Conservation (phyloP, 2,797 vertebrate genomes). For the Ctenopoma kingsleyae region DNA sequence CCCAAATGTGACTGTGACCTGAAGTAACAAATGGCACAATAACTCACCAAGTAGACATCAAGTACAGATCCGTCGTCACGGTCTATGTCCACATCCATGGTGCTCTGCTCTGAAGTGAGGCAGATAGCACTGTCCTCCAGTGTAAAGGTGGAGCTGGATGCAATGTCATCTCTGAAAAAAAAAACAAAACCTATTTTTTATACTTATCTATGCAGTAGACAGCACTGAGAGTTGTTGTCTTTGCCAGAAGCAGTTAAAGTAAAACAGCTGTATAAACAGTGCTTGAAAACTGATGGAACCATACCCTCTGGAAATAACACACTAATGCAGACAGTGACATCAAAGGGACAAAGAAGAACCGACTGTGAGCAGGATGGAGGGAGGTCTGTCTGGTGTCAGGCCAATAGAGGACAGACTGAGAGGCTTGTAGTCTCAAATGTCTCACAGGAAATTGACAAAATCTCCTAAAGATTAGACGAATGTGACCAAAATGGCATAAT, state of each 20-base stretch:
- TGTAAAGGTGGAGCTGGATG: conserved; percentile 93
- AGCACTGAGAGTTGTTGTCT: conserved; percentile 8
- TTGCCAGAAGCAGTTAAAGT: conserved; percentile 7
- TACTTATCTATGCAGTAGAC: conserved; percentile 1
- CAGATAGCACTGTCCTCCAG: conserved; percentile 96
- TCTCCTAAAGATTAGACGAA: conserved; percentile 1
- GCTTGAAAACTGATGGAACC: neutral
- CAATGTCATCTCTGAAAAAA: conserved; percentile 87
- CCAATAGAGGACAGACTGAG: neutral
- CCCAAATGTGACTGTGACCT: neutral
- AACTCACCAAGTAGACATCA: conserved; percentile 95
- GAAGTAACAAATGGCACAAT: neutral
- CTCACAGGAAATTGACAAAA: conserved; percentile 39
- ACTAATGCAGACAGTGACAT: conserved; percentile 10
- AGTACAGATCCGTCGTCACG: conserved; percentile 94
- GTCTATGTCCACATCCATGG: conserved; percentile 91
- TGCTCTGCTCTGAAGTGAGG: conserved; percentile 92
- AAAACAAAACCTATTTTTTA: neutral
- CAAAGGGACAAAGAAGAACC: conserved; percentile 9
- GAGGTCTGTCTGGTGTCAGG: conserved; percentile 1
- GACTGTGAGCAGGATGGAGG: neutral
- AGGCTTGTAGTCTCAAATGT: conserved; percentile 27
- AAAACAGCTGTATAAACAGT: conserved; percentile 39
- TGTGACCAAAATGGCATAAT: neutral
- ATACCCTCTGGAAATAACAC: neutral